A percentile compares a stretch with the other conserved stretches of the same genome.
Evolutionary conservation across 2,113 vertebrate species (phyloP).

Genomic region (Archocentrus centrarchus): DNA sequence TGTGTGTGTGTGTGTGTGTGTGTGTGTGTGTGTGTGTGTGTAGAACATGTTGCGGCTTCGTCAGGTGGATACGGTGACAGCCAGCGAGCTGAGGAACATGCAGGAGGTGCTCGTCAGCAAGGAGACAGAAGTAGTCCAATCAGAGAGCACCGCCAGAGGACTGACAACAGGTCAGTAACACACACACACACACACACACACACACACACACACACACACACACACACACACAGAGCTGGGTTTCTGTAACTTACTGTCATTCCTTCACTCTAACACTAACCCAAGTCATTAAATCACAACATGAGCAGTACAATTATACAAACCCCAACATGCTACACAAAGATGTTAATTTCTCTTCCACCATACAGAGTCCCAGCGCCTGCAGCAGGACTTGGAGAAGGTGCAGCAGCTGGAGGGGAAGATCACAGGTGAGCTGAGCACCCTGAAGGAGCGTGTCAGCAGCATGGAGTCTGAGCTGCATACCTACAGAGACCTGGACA

Average conservation of each 20-base stretch:
- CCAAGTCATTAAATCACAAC: too few relatives aligned
- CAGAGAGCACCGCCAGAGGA: slow-evolving; percentile 91
- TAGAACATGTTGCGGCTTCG: slow-evolving; percentile 90
- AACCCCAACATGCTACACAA: background rate
- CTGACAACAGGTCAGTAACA: slow-evolving; percentile 86
- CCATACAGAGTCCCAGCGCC: slow-evolving; percentile 87
- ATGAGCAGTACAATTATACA: background rate
- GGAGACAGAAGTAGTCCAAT: slow-evolving; percentile 95
- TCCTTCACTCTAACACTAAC: background rate
- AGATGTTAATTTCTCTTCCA: fast-evolving
- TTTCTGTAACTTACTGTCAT: fast-evolving
- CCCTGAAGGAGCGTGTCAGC: slow-evolving; percentile 85
- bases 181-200: background rate
- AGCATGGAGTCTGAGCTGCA: slow-evolving; percentile 85
- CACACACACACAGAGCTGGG: background rate
- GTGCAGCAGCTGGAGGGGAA: slow-evolving; percentile 94
- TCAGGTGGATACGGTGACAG: slow-evolving; percentile 90
- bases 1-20: too few relatives aligned
- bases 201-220: too few relatives aligned
- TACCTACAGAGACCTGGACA: slow-evolving; percentile 88
- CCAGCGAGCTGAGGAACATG: slow-evolving; percentile 92
- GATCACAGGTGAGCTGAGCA: slow-evolving; percentile 87
- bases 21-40: slow-evolving; percentile 2
- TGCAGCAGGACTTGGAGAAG: slow-evolving; percentile 95
- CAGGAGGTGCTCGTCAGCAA: slow-evolving; percentile 96